Base-by-base conservation (phyloP, 2,113 vertebrate species). In the Glaucomys volans region DNA sequence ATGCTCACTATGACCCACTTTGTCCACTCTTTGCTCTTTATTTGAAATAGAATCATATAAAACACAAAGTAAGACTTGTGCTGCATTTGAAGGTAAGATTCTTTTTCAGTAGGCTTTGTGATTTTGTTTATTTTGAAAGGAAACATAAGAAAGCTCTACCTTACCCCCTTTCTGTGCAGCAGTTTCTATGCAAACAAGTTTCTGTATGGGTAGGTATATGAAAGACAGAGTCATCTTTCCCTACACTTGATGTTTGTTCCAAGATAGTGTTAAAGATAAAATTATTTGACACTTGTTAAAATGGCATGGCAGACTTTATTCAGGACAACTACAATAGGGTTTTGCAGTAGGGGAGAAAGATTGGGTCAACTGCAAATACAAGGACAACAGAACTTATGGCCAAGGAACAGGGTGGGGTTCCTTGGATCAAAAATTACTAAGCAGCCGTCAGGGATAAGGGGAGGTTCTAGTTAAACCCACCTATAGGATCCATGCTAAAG, bases 31-130 rank as follows among this genome's bases (percentile, higher is more conserved):
- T 79, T 79, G 59, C 30, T 71, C 32, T 91, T 96, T 84, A 92
- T 44, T 81, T 85, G 44, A 97, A 95, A 88, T 66, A 85, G 52
- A 92, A 67, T 52, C 28, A 42, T 75, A 47, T 3, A 81, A 94
- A 67, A 30, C 7, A 69, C 75, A 62, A 42, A 35, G 37, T 10
- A 52, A 52, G 30, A 59, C 66, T n/a, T 86, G n/a, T 89, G 82
- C 32, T 82, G 13, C 86, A 0, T 10, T 77, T 93, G 59, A 86
- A 93, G 37, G 80, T 67, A 64, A 30, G 3, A 12, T 30, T 37
- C 35, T 83, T 32, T 88, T 35, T 79, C 82, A 69, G 35, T 62
- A n/a, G n/a, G 17, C 40, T 82, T 32, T 69, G 17, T 87, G 66
- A 26, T 81, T 76, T 71, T 90, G 37, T 57, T 10, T 44, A 3